Evolutionary conservation across 37 sponge, comb jelly and placozoan species (phyloP).

Genomic region (Diacarnus erythraeanus): DNA sequence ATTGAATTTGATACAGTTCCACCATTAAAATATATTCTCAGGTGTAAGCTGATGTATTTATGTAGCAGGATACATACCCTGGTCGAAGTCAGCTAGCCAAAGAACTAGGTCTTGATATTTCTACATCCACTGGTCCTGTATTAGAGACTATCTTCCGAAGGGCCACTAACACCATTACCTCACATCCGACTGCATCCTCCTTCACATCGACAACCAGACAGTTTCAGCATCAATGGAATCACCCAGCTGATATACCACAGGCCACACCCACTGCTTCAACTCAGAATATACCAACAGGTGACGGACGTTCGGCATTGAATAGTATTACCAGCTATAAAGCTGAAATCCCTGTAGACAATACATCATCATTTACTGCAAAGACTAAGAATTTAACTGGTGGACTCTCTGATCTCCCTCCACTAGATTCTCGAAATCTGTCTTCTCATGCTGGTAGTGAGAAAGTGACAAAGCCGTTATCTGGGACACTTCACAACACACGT

Average conservation of each 20-base stretch:
- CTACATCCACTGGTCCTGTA: slow-evolving; percentile 16
- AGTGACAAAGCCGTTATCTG: background rate
- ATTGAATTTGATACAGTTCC: background rate
- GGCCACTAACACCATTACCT: background rate
- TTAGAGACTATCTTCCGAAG: slow-evolving; percentile 14
- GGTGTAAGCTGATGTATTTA: background rate
- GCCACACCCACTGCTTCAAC: background rate
- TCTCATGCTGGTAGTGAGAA: background rate
- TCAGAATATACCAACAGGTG: too few relatives aligned
- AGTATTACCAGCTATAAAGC: too few relatives aligned
- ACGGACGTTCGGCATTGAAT: too few relatives aligned
- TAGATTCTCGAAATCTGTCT: background rate
- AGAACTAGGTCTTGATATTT: slow-evolving; percentile 17
- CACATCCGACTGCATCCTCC: background rate
- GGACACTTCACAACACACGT: background rate
- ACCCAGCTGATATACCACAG: background rate
- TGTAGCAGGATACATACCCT: slow-evolving; percentile 37
- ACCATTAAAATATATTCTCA: background rate
- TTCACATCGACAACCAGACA: background rate
- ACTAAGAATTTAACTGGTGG: too few relatives aligned
- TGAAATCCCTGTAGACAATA: too few relatives aligned
- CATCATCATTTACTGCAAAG: too few relatives aligned
- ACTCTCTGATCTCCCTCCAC: background rate
- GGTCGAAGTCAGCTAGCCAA: slow-evolving; percentile 30
- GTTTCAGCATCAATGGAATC: background rate